Evolutionary conservation across 2,888 invertebrate species (phyloP), one percentile per base, ranked within the genome.

Genomic region (Pristionchus exspectatus): DNA sequence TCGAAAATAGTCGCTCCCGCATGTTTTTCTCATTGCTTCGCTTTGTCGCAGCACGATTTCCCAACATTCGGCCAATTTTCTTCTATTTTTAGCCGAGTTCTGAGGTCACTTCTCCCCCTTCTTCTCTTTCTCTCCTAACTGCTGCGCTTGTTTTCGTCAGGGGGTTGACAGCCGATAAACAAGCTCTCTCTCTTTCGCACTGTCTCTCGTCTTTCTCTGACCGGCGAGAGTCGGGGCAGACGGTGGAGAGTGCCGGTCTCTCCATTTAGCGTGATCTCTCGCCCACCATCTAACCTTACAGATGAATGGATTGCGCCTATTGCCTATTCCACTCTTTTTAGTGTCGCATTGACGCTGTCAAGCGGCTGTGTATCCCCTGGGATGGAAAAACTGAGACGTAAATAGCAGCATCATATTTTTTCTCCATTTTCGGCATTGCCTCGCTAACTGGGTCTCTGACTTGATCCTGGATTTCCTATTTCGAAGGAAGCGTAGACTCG

Each of bases 111-210:
- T 74, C 16, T 38, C 38, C 66, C 66, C 9, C 7, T 24, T 10
- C 66, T 66, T 66, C 69, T 69, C 72, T 24, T 38, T 38, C n/a
- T n/a, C 44, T 74, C 74, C 69, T 72, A 72, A 72, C 69, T 74
- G 74, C 38, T 74, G 44, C 44, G 44, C 44, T 50, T 74, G 74
- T 74, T 74, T 33, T 74, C 74, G 74, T 74, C 38, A 24, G 38
- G 74, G 33, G 30, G 14, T 24, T 27, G 44, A 50, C 44, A 69
- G 30, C 14, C 14, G 27, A 69, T 27, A 69, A 27, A 24, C 16
- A 4, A 5, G 38, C 38, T 33, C 74, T 74, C 74, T 74, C 38
- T 0, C 4, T 38, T 74, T 33, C 24, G 18, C 38, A 5, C 24
- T 24, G 33, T 74, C 38, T 74, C 74, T 74, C 21, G 74, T 3